Conservation (phyloP, 2,888 invertebrate genomes). For the Melinaea menophilus region DNA sequence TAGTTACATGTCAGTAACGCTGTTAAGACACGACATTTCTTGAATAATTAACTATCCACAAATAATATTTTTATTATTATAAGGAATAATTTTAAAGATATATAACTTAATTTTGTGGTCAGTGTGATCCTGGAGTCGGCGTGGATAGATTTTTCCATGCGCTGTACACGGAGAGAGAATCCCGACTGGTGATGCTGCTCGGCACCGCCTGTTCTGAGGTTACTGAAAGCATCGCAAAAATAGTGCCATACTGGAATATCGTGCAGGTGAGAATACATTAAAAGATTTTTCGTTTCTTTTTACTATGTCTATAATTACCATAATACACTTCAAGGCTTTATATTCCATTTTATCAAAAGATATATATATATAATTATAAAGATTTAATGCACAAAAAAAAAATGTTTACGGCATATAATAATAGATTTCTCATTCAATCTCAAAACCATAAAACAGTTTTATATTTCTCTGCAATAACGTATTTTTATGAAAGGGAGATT, state of each 20-base stretch:
- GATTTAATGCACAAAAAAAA: background rate
- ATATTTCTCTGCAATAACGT: conserved; percentile 5
- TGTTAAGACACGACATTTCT: too few species aligned
- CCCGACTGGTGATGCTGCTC: conserved; percentile 87
- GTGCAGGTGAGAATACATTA: conserved; percentile 81
- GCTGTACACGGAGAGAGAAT: conserved; percentile 86
- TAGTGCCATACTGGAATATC: conserved; percentile 95
- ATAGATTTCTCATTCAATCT: too few species aligned
- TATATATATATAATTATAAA: too few species aligned
- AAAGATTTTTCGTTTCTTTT: background rate
- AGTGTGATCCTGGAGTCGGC: conserved; percentile 95
- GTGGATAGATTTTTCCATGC: conserved; percentile 95
- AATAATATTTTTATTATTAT: background rate
- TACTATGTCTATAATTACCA: too few species aligned
- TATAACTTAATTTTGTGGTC: conserved; percentile 25
- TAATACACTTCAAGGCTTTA: too few species aligned
- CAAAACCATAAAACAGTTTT: background rate
- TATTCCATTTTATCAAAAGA: too few species aligned
- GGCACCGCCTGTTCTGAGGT: conserved; percentile 95
- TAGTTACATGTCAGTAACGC: too few species aligned
- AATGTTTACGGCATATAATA: background rate
- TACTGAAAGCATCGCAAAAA: conserved; percentile 92
- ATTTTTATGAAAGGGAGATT: conserved; percentile 21
- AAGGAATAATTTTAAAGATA: background rate
- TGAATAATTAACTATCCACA: too few species aligned